phyloP scores from a whole-genome alignment of 2,797 vertebrate species.

The Danio aesculapii region DNA sequence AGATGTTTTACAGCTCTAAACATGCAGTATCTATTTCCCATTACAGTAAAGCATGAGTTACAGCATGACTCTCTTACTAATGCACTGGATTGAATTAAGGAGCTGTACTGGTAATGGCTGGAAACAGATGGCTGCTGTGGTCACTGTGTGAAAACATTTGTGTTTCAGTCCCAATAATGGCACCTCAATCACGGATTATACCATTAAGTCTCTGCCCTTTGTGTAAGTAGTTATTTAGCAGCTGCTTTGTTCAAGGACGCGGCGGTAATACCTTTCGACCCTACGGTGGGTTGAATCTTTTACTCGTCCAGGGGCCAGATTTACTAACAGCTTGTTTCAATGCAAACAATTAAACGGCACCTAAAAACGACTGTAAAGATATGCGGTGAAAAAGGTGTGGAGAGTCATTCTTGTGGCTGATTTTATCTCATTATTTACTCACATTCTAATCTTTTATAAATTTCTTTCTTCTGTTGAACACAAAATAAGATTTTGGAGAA shows the following conservation, averaged over 20 bases:
- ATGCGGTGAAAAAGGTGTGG: too few relatives aligned
- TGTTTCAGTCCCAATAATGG: slow-evolving; percentile 32
- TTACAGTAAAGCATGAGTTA: slow-evolving; percentile 5
- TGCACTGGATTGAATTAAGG: not conserved
- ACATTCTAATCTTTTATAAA: too few relatives aligned
- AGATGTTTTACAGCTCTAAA: slow-evolving; percentile 46
- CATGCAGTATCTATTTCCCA: not conserved
- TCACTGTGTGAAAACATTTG: slow-evolving; percentile 16
- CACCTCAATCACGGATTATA: slow-evolving; percentile 18
- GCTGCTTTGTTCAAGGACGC: slow-evolving; percentile 16
- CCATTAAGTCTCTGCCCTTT: slow-evolving; percentile 19
- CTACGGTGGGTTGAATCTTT: not conserved
- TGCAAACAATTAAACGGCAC: too few relatives aligned
- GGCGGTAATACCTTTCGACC: not conserved
- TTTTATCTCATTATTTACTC: too few relatives aligned
- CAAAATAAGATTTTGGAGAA: too few relatives aligned
- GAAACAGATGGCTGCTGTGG: slow-evolving; percentile 17
- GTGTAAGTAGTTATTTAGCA: slow-evolving; percentile 22
- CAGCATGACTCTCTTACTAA: not conserved
- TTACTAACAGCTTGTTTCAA: not conserved
- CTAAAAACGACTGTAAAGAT: too few relatives aligned
- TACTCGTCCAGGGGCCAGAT: not conserved
- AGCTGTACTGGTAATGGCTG: not conserved
- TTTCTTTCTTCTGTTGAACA: too few relatives aligned
- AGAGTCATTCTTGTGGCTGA: too few relatives aligned